A percentile compares a stretch with the other conserved stretches of the same genome.
Evolutionary conservation across 37 sponge, comb jelly and placozoan genomes (phyloP).

Genomic region (Petrosia ficiformis): DNA sequence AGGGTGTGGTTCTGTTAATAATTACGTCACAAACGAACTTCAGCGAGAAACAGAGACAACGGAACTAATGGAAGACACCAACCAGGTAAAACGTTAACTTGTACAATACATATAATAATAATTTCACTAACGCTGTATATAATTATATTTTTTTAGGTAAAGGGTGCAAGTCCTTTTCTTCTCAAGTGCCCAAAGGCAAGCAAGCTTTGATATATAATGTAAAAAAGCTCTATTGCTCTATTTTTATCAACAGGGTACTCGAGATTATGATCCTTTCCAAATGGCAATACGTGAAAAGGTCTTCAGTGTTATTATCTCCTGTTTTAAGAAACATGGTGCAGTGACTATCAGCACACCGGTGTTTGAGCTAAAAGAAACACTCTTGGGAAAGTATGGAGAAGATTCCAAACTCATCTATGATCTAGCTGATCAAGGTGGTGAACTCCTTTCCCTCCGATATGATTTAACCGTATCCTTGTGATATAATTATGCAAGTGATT

Average conservation of each 20-base stretch:
- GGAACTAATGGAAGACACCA: too few relatives aligned
- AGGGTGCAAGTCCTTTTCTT: constrained; percentile 8
- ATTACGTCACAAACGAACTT: too few relatives aligned
- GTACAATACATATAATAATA: too few relatives aligned
- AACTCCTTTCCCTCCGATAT: constrained; percentile 90
- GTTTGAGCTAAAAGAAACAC: constrained; percentile 93
- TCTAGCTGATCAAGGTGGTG: constrained; percentile 97
- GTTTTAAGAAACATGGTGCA: constrained; percentile 97
- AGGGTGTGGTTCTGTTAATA: too few relatives aligned
- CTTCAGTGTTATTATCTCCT: constrained; percentile 70
- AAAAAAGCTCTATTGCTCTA: not conserved
- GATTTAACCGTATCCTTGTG: constrained; percentile 89
- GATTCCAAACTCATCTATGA: constrained; percentile 98
- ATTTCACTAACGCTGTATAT: too few relatives aligned
- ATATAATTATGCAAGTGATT: too few relatives aligned
- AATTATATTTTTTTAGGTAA: too few relatives aligned
- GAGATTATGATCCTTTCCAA: constrained; percentile 92
- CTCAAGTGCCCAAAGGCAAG: constrained; percentile 25
- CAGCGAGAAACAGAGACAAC: too few relatives aligned
- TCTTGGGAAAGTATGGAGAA: constrained; percentile 97
- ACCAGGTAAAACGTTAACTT: too few relatives aligned
- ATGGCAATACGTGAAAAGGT: constrained; percentile 93
- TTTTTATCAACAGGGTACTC: constrained; percentile 60
- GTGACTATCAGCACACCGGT: constrained; percentile 96
- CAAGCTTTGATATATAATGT: not conserved